Evolutionary conservation across 2,113 vertebrate species (phyloP).

Genomic region (Origma solitaria): DNA sequence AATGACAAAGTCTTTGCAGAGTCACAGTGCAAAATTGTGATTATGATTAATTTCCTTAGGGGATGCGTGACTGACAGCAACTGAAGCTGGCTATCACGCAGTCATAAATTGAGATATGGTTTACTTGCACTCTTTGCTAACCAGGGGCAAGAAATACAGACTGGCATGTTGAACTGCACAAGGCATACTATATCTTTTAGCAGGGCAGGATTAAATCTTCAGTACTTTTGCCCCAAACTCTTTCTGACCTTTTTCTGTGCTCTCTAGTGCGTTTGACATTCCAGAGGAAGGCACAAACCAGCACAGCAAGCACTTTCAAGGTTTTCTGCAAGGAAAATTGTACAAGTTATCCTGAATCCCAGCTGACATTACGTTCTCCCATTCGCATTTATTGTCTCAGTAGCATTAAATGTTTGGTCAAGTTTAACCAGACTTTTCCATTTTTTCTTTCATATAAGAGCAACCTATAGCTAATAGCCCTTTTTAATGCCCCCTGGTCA

Average conservation of each 20-base stretch:
- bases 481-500: not conserved
- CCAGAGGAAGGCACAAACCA: not conserved
- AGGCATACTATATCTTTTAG: not conserved
- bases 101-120: not conserved
- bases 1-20: slow-evolving; percentile 11
- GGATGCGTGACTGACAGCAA: slow-evolving; percentile 9
- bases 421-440: not conserved
- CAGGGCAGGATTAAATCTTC: not conserved
- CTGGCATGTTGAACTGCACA: not conserved
- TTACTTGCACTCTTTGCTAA: not conserved
- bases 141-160: not conserved
- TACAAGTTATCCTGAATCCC: not conserved
- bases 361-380: not conserved
- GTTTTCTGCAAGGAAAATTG: not conserved
- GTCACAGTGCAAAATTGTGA: slow-evolving; percentile 27
- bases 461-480: not conserved
- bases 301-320: not conserved
- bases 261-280: not conserved
- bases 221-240: not conserved
- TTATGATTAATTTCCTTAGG: slow-evolving; percentile 34
- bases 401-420: not conserved
- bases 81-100: not conserved
- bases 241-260: not conserved
- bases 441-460: not conserved
- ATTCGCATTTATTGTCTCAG: not conserved